Conservation (phyloP, 2,888 invertebrate genomes). For the Pachliopta kotzebuea region DNA sequence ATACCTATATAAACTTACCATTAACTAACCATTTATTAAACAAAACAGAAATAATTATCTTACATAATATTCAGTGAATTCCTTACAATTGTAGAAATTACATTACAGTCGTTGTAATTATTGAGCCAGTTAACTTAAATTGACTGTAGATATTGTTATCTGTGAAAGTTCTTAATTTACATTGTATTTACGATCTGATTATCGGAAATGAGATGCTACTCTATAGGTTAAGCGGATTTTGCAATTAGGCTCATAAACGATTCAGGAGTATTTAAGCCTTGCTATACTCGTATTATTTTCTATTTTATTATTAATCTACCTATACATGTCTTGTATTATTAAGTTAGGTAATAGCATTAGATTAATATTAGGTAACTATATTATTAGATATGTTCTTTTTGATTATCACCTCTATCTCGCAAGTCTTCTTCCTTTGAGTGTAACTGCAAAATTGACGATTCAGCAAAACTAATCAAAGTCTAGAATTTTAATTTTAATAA, state of each 20-base stretch:
- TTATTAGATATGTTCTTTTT: background rate
- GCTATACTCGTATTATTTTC: background rate
- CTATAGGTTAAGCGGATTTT: slow-evolving; percentile 21
- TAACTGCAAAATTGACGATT: no score
- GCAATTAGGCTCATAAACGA: slow-evolving; percentile 22
- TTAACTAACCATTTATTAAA: background rate
- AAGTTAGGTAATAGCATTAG: no score
- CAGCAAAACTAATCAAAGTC: no score
- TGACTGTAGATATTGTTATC: background rate
- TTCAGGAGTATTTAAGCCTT: slow-evolving; percentile 12
- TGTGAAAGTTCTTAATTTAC: background rate
- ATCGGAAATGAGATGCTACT: slow-evolving; percentile 18
- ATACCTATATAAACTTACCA: background rate
- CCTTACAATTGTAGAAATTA: no score
- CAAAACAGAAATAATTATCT: no score
- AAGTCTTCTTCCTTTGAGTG: no score
- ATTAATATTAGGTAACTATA: no score
- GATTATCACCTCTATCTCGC: background rate
- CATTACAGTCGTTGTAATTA: no score
- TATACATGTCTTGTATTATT: background rate
- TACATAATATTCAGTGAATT: no score
- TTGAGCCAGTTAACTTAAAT: no score
- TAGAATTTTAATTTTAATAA: no score
- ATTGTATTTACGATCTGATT: slow-evolving; percentile 1
- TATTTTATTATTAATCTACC: background rate